Conservation (phyloP, 2,113 vertebrate species). For the Chlamydotis undulata region DNA sequence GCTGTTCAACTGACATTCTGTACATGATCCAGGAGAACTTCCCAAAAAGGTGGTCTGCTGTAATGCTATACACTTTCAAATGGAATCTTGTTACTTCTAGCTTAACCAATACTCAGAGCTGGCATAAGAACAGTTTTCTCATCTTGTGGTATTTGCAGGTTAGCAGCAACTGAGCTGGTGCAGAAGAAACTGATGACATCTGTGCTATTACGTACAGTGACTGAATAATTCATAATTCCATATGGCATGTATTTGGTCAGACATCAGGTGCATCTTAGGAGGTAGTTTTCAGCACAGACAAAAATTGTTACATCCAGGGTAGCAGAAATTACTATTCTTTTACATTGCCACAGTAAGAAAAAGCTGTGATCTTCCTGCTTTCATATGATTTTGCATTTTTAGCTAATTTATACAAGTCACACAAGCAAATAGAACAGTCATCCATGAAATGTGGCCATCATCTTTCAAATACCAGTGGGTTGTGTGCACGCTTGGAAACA, state of each 20-base stretch:
- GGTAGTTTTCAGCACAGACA: neutral
- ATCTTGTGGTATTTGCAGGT: neutral
- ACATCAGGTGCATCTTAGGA: neutral
- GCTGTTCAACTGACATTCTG: neutral
- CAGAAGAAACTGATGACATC: slow-evolving; percentile 8
- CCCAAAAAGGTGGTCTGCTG: neutral
- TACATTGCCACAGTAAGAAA: neutral
- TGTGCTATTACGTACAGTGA: neutral
- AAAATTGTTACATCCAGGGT: neutral
- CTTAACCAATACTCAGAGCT: neutral
- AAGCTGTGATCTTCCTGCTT: neutral
- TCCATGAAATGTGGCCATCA: neutral
- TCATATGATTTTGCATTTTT: neutral
- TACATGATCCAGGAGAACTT: neutral
- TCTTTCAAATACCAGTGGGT: neutral
- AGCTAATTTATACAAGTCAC: neutral
- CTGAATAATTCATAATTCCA: slow-evolving; percentile 40
- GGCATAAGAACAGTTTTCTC: neutral
- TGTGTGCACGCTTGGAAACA: neutral
- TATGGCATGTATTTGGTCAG: neutral
- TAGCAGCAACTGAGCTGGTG: neutral
- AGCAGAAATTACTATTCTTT: neutral
- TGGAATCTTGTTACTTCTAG: neutral
- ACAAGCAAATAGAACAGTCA: neutral
- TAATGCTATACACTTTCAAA: neutral